Percentiles rank a stretch among this genome's conserved stretches.
Conservation (phyloP, 2,888 invertebrate species). For the Eudasyphora cyanicolor region DNA sequence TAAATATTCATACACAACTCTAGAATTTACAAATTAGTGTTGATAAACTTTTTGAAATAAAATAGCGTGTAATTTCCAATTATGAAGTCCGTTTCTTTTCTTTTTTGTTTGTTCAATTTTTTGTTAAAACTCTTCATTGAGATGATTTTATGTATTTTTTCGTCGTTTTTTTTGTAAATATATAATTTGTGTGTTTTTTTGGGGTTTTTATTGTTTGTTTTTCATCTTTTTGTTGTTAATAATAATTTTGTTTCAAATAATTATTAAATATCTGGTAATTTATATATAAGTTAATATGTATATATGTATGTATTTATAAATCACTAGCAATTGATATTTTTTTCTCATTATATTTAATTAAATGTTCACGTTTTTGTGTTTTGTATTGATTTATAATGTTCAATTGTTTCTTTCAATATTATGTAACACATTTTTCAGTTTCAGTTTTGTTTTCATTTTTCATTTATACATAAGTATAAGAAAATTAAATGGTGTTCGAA, state of each 20-base stretch:
- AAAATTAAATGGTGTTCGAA: not conserved
- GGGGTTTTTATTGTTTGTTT: slow-evolving; percentile 24
- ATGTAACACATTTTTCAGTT: slow-evolving; percentile 21
- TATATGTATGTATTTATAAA: slow-evolving; percentile 65
- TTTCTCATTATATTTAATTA: slow-evolving; percentile 52
- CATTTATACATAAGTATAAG: no score
- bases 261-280: slow-evolving; percentile 56
- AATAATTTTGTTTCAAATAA: slow-evolving; percentile 55
- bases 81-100: slow-evolving; percentile 56
- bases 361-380: slow-evolving; percentile 24
- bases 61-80: not conserved
- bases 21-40: not conserved
- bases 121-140: not conserved
- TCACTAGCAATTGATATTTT: slow-evolving; percentile 66
- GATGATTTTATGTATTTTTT: slow-evolving; percentile 13
- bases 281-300: slow-evolving; percentile 63
- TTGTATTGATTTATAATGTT: slow-evolving; percentile 1
- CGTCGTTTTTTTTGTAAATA: slow-evolving; percentile 53
- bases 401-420: not conserved
- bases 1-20: not conserved
- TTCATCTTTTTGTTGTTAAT: slow-evolving; percentile 28
- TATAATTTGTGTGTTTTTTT: slow-evolving; percentile 53
- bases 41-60: not conserved
- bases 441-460: slow-evolving; percentile 25
- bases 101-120: slow-evolving; percentile 26